Base-by-base conservation (phyloP, 2,888 invertebrate genomes). In the Laspeyria flexula region DNA sequence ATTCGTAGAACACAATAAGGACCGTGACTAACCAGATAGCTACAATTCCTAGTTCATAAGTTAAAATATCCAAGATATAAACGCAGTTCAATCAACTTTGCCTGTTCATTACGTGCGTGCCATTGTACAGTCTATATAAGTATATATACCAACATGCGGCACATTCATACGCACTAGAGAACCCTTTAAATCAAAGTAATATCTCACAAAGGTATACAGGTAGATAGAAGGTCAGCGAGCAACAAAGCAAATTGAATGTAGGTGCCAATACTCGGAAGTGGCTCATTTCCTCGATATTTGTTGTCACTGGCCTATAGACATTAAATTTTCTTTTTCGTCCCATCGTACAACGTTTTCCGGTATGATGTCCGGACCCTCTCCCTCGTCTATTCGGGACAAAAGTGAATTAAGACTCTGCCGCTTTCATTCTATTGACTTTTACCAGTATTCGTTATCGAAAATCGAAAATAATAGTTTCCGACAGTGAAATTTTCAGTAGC, bases 251-350 rank as follows among this genome's bases (percentile, higher is more conserved):
- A 88, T 88, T 83, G 85, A 81, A 86, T 86, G 77, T 79, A 84
- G 81, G 86, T 85, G 85, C 81, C 85, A 77, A 88, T 87, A 79
- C 81, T 73, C 78, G 89, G 89, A 89, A 87, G 87, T 82, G 77
- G 86, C 87, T 88, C 87, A 89, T 90, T 89, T 90, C 88, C 89
- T 81, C 81, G 75, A 59, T 83, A 86, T 86, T 88, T 88, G 87
- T 87, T 84, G 86, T 78, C 81, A 77, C 73, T 77, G 73, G 65
- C 76, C 77, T 60, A 75, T 79, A 77, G 74, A 81, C 84, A 85
- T 86, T 86, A 87, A 82, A 86, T 86, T 87, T 86, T 85, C 81
- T 83, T 83, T 76, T 77, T 60, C 67, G 64, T 69, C 70, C 81
- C 77, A 75, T 85, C 77, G 75, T 75, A 65, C 70, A 57, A 57